Evolutionary conservation across 2,888 invertebrate species (phyloP).

Genomic region (Halictus ligatus): DNA sequence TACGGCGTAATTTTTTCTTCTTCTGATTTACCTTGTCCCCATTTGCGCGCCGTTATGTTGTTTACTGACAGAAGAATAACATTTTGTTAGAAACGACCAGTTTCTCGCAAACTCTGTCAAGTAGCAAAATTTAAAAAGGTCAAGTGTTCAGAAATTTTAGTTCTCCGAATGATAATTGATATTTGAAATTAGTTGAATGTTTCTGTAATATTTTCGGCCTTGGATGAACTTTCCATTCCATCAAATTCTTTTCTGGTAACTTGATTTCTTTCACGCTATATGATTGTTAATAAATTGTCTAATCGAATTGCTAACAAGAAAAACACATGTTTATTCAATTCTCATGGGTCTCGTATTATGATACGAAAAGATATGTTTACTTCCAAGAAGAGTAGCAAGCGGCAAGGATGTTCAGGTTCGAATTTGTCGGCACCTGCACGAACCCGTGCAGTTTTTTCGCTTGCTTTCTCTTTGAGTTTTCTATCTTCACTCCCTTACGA

Average conservation of each 20-base stretch:
- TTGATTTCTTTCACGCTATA: background rate
- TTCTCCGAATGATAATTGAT: background rate
- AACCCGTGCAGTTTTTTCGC: background rate
- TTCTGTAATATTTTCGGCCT: too few species aligned
- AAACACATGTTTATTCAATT: background rate
- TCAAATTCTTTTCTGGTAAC: too few species aligned
- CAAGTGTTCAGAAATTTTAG: background rate
- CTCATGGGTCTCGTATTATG: background rate
- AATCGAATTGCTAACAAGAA: background rate
- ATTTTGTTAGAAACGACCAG: background rate
- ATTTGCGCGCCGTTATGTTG: background rate
- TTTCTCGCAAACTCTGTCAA: background rate
- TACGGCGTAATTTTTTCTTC: background rate
- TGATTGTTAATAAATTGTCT: background rate
- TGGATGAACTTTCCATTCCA: too few species aligned
- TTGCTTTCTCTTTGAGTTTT: background rate
- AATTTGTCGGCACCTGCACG: background rate
- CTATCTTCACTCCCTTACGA: background rate
- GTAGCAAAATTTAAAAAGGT: background rate
- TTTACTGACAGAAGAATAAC: background rate
- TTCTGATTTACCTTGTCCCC: constrained; percentile 1
- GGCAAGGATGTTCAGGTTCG: background rate
- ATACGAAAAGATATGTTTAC: background rate
- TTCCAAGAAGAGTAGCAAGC: background rate
- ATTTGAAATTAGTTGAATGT: too few species aligned